Conservation (phyloP, 2,797 vertebrate species). For the Chaunax sp. region DNA sequence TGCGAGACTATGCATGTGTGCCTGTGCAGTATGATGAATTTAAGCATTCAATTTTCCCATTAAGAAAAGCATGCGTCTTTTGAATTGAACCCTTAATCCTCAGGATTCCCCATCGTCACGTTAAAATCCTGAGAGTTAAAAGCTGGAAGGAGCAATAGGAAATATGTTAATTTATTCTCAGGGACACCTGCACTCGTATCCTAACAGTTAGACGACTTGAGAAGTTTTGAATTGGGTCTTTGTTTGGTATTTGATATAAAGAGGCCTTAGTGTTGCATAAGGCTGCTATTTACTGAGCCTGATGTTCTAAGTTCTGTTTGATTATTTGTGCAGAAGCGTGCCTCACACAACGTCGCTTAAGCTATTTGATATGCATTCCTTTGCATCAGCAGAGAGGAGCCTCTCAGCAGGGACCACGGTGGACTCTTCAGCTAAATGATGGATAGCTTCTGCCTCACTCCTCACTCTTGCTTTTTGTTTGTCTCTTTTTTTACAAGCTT, state of each 20-base stretch:
- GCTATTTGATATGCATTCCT: slow-evolving; percentile 75
- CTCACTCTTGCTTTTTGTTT: slow-evolving; percentile 44
- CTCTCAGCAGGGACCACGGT: slow-evolving; percentile 65
- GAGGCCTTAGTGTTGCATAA: slow-evolving; percentile 54
- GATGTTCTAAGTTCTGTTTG: slow-evolving; percentile 63
- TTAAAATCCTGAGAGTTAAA: slow-evolving; percentile 41
- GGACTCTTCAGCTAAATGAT: slow-evolving; percentile 65
- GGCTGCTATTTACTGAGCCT: slow-evolving; percentile 60
- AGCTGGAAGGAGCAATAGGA: slow-evolving; percentile 48
- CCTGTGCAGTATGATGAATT: slow-evolving; percentile 19
- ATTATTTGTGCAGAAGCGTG: slow-evolving; percentile 66
- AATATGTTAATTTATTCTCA: slow-evolving; percentile 67
- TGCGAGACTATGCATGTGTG: neutral
- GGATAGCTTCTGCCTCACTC: slow-evolving; percentile 64
- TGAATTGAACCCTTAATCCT: slow-evolving; percentile 14
- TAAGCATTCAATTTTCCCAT: neutral
- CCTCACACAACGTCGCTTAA: slow-evolving; percentile 56
- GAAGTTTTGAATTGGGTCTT: slow-evolving; percentile 62
- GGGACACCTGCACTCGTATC: slow-evolving; percentile 68
- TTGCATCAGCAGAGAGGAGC: slow-evolving; percentile 65
- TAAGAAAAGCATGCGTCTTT: slow-evolving; percentile 4
- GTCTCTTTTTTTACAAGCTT: slow-evolving; percentile 58
- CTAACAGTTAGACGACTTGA: slow-evolving; percentile 43
- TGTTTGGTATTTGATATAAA: slow-evolving; percentile 60
- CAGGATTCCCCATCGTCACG: neutral